Conservation (phyloP, 2,797 vertebrate genomes). For the Hybognathus amarus region DNA sequence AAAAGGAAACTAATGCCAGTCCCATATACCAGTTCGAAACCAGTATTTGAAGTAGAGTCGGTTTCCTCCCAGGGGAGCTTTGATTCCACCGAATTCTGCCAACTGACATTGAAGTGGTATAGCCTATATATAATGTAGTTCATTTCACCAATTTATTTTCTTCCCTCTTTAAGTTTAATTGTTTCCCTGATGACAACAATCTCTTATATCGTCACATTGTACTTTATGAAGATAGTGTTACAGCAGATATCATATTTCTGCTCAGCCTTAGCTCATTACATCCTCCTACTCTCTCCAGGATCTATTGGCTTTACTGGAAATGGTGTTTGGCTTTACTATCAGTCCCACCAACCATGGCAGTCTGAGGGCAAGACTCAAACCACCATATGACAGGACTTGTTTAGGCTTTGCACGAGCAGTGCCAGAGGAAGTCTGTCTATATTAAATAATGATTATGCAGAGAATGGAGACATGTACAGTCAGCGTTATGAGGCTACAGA, state of each 20-base stretch:
- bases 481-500: conserved; percentile 19
- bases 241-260: conserved; percentile 42
- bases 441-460: background rate
- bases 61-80: conserved; percentile 37
- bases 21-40: conserved; percentile 16
- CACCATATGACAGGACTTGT: conserved; percentile 45
- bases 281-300: conserved; percentile 22
- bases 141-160: conserved; percentile 29
- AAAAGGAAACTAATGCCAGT: conserved; percentile 25
- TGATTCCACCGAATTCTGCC: conserved; percentile 30
- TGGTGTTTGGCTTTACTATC: conserved; percentile 15
- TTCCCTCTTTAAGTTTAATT: conserved; percentile 41
- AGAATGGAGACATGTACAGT: conserved; percentile 19
- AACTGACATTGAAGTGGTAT: conserved; percentile 16
- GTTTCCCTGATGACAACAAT: conserved; percentile 39
- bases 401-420: conserved; percentile 39
- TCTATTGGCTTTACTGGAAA: conserved; percentile 31
- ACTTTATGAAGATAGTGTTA: conserved; percentile 39
- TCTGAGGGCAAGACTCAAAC: conserved; percentile 16
- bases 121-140: conserved; percentile 7
- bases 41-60: conserved; percentile 37
- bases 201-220: conserved; percentile 38
- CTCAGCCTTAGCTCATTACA: conserved; percentile 35
- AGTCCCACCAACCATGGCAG: conserved; percentile 13
- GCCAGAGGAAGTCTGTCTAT: conserved; percentile 39